These are phyloP conservation scores for Caracal caracal DNA, from an alignment of 2,113 vertebrate genomes.

Conservation along the genomic window DNA sequence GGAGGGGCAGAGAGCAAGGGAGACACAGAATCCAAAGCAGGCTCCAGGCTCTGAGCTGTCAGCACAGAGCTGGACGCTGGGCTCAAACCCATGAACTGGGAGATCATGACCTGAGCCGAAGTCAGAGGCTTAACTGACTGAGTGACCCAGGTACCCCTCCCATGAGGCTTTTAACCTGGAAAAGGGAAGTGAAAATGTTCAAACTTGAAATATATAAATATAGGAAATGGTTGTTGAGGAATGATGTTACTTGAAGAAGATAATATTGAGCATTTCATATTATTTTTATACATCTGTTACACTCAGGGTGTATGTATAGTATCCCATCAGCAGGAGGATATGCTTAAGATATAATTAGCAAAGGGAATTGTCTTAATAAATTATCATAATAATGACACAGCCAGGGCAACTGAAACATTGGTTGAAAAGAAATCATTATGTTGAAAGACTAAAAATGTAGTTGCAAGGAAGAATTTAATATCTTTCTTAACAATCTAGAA, in stretches of 20 bases:
- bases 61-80: too few species aligned
- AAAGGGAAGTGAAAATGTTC: not conserved
- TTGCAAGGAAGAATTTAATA: constrained; percentile 35
- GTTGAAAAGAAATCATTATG: constrained; percentile 14
- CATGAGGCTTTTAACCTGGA: not conserved
- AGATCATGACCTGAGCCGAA: too few species aligned
- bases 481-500: constrained; percentile 6
- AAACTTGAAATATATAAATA: not conserved
- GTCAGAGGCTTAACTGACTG: too few species aligned
- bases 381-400: not conserved
- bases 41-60: too few species aligned
- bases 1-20: too few species aligned
- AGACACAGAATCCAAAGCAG: too few species aligned
- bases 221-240: not conserved
- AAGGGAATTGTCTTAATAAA: not conserved
- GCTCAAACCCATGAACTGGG: too few species aligned
- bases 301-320: not conserved
- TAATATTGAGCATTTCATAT: not conserved
- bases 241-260: not conserved
- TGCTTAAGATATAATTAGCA: not conserved
- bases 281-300: not conserved
- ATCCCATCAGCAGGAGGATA: not conserved
- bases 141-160: too few species aligned
- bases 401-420: not conserved
- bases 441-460: constrained; percentile 1